Evolutionary conservation across 1,140 invertebrate genomes (phyloP).

Genomic region (Frieseomelitta varia): DNA sequence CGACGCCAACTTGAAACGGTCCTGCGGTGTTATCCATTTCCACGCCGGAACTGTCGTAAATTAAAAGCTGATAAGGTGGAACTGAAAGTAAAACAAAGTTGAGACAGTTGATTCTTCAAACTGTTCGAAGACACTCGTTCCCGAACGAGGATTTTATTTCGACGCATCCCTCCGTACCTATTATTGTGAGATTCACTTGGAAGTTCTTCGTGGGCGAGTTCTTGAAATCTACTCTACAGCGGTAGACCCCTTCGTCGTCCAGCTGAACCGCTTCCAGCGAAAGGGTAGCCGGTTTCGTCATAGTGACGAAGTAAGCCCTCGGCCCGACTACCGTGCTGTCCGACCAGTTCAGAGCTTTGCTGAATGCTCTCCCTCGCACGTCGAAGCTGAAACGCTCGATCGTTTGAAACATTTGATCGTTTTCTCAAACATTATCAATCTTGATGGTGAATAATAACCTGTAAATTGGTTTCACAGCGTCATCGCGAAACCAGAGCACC

Average conservation of each 20-base stretch:
- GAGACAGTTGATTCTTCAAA: neutral
- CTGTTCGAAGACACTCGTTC: too few relatives aligned
- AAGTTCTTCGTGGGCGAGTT: constrained; percentile 95
- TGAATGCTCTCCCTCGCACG: constrained; percentile 89
- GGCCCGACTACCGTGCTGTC: constrained; percentile 89
- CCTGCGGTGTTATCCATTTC: constrained; percentile 89
- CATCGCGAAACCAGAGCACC: constrained; percentile 94
- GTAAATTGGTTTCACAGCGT: constrained; percentile 92
- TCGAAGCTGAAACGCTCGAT: constrained; percentile 86
- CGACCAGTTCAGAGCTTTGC: constrained; percentile 90
- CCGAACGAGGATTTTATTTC: neutral
- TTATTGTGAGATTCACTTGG: constrained; percentile 94
- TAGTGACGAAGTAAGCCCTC: constrained; percentile 90
- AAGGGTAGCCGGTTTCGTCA: constrained; percentile 89
- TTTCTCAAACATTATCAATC: too few relatives aligned
- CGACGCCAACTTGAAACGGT: constrained; percentile 91
- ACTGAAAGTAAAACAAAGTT: constrained; percentile 83
- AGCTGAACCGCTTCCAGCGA: constrained; percentile 90
- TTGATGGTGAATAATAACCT: constrained; percentile 83
- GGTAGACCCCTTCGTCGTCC: constrained; percentile 92
- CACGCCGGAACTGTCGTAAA: constrained; percentile 91
- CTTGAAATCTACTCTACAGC: constrained; percentile 94
- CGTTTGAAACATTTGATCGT: neutral
- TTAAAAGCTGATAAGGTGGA: constrained; percentile 91
- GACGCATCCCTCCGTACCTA: constrained; percentile 84